A percentile compares a stretch with the other conserved stretches of the same genome.
Conservation (phyloP, 2,888 invertebrate species). For the Apamea sordens region DNA sequence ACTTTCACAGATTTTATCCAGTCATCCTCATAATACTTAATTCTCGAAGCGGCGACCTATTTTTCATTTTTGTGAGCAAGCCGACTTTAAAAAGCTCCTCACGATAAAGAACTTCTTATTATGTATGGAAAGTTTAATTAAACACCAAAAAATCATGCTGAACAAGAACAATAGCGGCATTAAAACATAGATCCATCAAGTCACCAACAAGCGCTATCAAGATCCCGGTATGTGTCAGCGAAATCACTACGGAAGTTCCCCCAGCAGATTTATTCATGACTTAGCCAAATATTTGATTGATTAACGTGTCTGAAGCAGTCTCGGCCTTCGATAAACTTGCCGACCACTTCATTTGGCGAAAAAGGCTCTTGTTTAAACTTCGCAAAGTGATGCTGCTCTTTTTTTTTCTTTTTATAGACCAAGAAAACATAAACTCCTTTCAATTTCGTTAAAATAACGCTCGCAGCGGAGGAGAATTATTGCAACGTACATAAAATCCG, state of each 20-base stretch:
- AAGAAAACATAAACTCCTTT: slow-evolving; percentile 72
- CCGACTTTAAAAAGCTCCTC: neutral
- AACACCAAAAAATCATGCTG: slow-evolving; percentile 15
- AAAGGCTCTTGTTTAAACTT: slow-evolving; percentile 84
- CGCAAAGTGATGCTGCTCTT: slow-evolving; percentile 80
- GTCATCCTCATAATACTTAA: neutral
- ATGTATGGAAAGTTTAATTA: slow-evolving; percentile 8
- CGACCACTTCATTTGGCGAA: slow-evolving; percentile 86
- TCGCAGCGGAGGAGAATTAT: slow-evolving; percentile 38
- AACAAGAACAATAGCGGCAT: slow-evolving; percentile 51
- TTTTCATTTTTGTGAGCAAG: neutral
- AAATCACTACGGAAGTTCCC: slow-evolving; percentile 72
- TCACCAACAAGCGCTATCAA: slow-evolving; percentile 61
- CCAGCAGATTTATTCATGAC: slow-evolving; percentile 86
- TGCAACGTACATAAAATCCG: slow-evolving; percentile 47
- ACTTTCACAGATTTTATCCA: neutral
- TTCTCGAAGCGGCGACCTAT: neutral
- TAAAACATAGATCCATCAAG: slow-evolving; percentile 59
- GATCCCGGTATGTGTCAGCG: slow-evolving; percentile 67
- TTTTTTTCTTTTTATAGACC: slow-evolving; percentile 66
- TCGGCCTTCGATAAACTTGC: slow-evolving; percentile 84
- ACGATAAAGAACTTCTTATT: neutral
- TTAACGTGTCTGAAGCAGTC: slow-evolving; percentile 85
- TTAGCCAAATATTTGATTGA: slow-evolving; percentile 89
- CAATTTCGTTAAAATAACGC: slow-evolving; percentile 69